Percentiles rank a stretch among this genome's conserved stretches.
Evolutionary conservation across 2,797 vertebrate species (phyloP).

Genomic region (Sarcoramphus papa): DNA sequence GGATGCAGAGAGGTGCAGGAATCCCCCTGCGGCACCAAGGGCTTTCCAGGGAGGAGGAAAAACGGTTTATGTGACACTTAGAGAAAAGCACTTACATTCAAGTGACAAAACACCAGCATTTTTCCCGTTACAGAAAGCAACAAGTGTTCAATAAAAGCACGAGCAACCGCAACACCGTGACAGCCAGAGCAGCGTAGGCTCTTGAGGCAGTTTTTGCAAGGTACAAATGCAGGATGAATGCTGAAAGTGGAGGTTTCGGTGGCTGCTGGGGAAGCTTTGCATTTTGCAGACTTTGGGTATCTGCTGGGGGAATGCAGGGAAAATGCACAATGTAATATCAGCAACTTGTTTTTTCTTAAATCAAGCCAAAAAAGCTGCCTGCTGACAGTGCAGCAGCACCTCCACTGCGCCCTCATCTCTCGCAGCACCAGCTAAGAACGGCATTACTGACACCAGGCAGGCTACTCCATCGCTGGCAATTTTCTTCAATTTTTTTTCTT

Average conservation of each 20-base stretch:
- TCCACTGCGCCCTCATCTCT: not conserved
- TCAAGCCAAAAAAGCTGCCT: not conserved
- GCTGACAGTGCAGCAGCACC: not conserved
- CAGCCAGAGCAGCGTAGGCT: not conserved
- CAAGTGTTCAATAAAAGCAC: accelerated
- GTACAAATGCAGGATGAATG: not conserved
- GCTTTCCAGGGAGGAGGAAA: not conserved
- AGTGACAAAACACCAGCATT: not conserved
- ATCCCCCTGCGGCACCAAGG: not conserved
- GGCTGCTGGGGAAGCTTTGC: not conserved
- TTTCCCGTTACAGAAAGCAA: not conserved
- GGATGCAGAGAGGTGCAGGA: not conserved
- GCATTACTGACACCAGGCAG: not conserved
- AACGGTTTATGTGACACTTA: accelerated
- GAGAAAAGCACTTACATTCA: too few relatives aligned
- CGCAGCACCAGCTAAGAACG: not conserved
- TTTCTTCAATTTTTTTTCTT: not conserved
- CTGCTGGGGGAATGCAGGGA: not conserved
- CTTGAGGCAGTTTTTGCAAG: not conserved
- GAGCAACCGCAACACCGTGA: accelerated
- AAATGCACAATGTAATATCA: accelerated
- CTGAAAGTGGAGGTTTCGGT: not conserved
- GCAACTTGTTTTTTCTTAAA: not conserved
- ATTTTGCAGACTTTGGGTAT: not conserved
- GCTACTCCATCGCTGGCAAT: not conserved